Base-by-base conservation (phyloP, 2,888 invertebrate species). In the Rotaria sp. region DNA sequence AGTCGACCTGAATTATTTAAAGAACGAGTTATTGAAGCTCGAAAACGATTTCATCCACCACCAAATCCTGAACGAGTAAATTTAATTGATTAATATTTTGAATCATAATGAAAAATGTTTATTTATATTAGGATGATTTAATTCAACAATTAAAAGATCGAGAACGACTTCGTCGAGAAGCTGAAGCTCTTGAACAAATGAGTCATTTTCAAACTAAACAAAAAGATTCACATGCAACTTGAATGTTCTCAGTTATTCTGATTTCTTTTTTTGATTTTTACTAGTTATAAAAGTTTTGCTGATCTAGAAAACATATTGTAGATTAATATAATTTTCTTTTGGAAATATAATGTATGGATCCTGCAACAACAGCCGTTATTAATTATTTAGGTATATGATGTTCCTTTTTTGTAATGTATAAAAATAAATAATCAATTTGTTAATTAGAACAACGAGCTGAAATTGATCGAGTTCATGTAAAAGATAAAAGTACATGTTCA, bases 331-430 rank as follows among this genome's bases (percentile, higher is more conserved):
- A 67, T 67, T 30, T 18, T 67, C 7, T 30, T 10, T 26, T 18
- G 5, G 5, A 18, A 38, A 67, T 5, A 67, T 35, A 35, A 67
- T 67, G 67, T 45, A 80, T 80, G 80, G 86, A 86, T 67, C 26
- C 67, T 35, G 86, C 67, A 86, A 84, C 84, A 18, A 50, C 84
- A 50, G 84, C 84, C 30, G 67, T 86, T n/a, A 21, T 86, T 38
- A 59, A 48, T 50, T 86, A 86, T 86, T 35, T 50, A 50, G 50
- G 50, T 50, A 50, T 15, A 50, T n/a, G 50, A 18, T 4, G 18
- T 18, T 18, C 15, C 15, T 15, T 18, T 18, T 50, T 50, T 15
- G 18, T 50, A 18, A 10, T 18, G 4, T 18, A 15, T 50, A 50
- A 18, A 50, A 13, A 50, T 50, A 50, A 50, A 50, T 50, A 50